Percentiles rank a stretch among this genome's conserved stretches.
Conservation (phyloP, 2,888 invertebrate genomes). For the Melolontha melolontha region DNA sequence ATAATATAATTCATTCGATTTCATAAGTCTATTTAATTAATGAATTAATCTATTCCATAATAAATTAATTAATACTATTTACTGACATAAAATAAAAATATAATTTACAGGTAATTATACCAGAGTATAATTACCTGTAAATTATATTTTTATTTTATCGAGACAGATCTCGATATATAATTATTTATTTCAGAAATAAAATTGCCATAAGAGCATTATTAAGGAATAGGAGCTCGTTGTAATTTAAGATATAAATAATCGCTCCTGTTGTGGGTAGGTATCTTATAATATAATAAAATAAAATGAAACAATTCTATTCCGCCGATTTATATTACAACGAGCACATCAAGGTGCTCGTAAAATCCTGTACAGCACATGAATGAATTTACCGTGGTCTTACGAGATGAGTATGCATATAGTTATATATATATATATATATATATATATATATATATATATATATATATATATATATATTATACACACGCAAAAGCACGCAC, state of each 20-base stretch:
- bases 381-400: conserved; percentile 21
- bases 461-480: neutral
- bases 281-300: neutral
- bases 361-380: conserved; percentile 31
- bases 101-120: too few species aligned
- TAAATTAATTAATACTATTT: too few species aligned
- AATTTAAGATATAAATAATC: conserved; percentile 2
- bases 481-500: conserved; percentile 26
- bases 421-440: neutral
- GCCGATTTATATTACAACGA: conserved; percentile 9
- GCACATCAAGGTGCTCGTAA: conserved; percentile 21
- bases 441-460: conserved; percentile 6
- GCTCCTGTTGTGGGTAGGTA: neutral
- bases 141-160: too few species aligned
- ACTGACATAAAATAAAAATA: too few species aligned
- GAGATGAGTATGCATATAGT: conserved; percentile 22
- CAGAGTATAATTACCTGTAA: too few species aligned
- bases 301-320: conserved; percentile 9
- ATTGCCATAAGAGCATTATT: too few species aligned
- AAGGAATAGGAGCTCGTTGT: too few species aligned
- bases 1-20: too few species aligned
- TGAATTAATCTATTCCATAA: too few species aligned
- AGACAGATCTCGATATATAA: too few species aligned
- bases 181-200: too few species aligned
- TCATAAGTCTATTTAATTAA: too few species aligned